Percentiles rank a stretch among this genome's conserved stretches.
phyloP scores from a whole-genome alignment of 2,113 vertebrate genomes.

The Malurus melanocephalus region DNA sequence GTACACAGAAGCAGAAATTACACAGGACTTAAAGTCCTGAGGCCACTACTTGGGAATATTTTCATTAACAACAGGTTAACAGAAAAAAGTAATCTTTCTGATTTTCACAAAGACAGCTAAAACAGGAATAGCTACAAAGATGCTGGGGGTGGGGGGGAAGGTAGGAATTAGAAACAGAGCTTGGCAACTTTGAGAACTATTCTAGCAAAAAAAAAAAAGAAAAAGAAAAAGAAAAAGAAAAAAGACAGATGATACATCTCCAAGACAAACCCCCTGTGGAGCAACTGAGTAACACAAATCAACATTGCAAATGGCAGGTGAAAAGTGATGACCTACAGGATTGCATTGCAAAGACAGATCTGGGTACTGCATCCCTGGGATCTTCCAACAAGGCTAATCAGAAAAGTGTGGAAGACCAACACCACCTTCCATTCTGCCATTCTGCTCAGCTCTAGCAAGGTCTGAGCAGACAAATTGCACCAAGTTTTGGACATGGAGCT shows the following conservation, averaged over 20 bases:
- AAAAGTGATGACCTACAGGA: background rate
- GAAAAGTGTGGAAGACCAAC: fast-evolving
- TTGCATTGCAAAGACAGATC: background rate
- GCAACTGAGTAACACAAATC: background rate
- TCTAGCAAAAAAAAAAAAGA: background rate
- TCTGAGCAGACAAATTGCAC: background rate
- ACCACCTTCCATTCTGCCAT: background rate
- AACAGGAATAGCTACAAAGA: background rate
- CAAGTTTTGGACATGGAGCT: background rate
- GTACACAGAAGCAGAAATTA: background rate
- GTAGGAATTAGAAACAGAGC: background rate
- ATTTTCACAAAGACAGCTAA: background rate
- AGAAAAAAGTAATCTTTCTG: background rate
- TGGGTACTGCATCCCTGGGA: background rate
- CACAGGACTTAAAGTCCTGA: background rate
- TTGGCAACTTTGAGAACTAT: background rate
- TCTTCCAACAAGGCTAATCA: background rate
- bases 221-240: background rate
- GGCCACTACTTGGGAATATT: background rate
- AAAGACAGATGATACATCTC: background rate
- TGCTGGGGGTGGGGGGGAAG: too few relatives aligned
- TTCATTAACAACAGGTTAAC: background rate
- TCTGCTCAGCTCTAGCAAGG: background rate
- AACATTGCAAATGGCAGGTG: background rate
- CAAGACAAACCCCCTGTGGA: fast-evolving